phyloP scores from a whole-genome alignment of 2,797 vertebrate genomes.

The Manis crassicaudata region DNA sequence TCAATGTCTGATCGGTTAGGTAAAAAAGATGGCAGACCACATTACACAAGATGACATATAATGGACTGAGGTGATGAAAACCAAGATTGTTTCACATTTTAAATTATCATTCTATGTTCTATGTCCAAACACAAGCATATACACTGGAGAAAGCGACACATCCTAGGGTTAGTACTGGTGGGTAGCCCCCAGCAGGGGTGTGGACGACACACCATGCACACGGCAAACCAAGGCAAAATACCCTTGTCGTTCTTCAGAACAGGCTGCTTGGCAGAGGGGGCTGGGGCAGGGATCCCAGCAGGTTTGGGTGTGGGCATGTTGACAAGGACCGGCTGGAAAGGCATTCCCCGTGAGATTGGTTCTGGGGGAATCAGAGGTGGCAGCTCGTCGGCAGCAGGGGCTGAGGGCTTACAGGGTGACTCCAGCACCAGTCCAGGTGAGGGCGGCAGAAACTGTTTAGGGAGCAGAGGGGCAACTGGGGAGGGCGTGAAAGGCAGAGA shows the following conservation, averaged over 20 bases:
- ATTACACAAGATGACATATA: neutral
- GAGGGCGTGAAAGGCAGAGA: slow-evolving; percentile 75
- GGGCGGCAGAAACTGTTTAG: slow-evolving; percentile 73
- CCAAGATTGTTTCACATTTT: slow-evolving; percentile 67
- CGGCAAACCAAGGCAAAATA: slow-evolving; percentile 89
- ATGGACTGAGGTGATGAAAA: slow-evolving; percentile 71
- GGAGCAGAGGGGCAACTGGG: slow-evolving; percentile 66
- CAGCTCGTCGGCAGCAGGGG: slow-evolving; percentile 89
- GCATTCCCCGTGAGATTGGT: slow-evolving; percentile 83
- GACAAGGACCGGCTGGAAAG: slow-evolving; percentile 84
- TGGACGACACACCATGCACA: slow-evolving; percentile 88
- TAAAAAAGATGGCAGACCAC: neutral
- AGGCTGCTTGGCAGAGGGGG: slow-evolving; percentile 89
- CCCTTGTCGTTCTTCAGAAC: slow-evolving; percentile 96
- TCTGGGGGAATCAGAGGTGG: slow-evolving; percentile 95
- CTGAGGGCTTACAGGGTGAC: slow-evolving; percentile 66
- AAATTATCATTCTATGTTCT: slow-evolving; percentile 63
- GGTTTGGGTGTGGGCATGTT: slow-evolving; percentile 83
- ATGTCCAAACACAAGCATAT: slow-evolving; percentile 69
- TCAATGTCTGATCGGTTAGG: slow-evolving; percentile 67
- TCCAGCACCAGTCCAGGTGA: slow-evolving; percentile 75
- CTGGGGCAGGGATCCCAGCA: slow-evolving; percentile 73
- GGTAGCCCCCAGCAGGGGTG: slow-evolving; percentile 77
- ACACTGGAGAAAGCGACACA: slow-evolving; percentile 52
- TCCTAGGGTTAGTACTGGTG: slow-evolving; percentile 85